These are phyloP conservation scores for Habropoda laboriosa DNA, from an alignment of 1,140 invertebrate genomes.

Conservation along the genomic window DNA sequence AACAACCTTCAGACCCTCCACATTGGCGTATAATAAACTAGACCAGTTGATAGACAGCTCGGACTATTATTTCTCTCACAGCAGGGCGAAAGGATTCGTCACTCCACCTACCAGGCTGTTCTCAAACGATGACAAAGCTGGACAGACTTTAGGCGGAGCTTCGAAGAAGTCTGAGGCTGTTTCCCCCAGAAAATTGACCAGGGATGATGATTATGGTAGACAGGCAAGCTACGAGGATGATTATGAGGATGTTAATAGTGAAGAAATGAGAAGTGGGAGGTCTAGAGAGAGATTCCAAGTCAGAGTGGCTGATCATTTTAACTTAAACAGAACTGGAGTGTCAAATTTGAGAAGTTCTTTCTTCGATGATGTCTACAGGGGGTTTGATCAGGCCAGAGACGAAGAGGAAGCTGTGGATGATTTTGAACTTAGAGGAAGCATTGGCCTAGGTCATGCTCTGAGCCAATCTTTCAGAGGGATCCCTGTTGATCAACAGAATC, in stretches of 20 bases:
- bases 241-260: not conserved
- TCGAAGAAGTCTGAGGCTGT: not conserved
- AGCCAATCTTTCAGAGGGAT: slow-evolving; percentile 21
- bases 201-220: not conserved
- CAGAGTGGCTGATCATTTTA: not conserved
- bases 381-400: not conserved
- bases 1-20: slow-evolving; percentile 69
- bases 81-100: slow-evolving; percentile 35
- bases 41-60: slow-evolving; percentile 73
- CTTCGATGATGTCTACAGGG: not conserved
- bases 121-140: not conserved
- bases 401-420: slow-evolving; percentile 54
- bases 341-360: not conserved
- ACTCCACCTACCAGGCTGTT: slow-evolving; percentile 38
- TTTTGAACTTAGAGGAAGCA: slow-evolving; percentile 72
- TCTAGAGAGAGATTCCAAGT: slow-evolving; percentile 26
- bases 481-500: slow-evolving; percentile 26
- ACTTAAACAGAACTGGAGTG: not conserved
- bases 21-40: slow-evolving; percentile 63
- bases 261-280: slow-evolving; percentile 3
- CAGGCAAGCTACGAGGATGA: slow-evolving; percentile 21
- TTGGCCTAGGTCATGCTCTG: slow-evolving; percentile 65
- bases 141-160: not conserved
- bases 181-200: not conserved
- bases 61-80: slow-evolving; percentile 69